Evolutionary conservation across 2,888 invertebrate species (phyloP).

Genomic region (Calephelis perditalis): DNA sequence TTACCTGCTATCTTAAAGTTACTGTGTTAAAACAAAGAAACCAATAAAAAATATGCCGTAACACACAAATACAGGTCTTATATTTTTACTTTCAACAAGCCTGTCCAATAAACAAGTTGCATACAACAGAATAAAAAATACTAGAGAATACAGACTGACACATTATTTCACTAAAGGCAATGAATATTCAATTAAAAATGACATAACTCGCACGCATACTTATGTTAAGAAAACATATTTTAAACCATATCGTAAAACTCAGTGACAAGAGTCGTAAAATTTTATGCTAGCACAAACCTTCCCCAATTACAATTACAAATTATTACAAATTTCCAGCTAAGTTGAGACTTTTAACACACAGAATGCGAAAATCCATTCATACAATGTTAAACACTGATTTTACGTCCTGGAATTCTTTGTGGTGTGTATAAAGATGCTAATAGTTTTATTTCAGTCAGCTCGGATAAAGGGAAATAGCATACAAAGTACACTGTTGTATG

Average conservation of each 20-base stretch:
- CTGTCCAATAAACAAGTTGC: no score
- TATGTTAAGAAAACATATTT: conserved; percentile 47
- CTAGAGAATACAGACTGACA: no score
- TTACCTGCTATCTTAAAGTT: no score
- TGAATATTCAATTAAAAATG: conserved; percentile 5
- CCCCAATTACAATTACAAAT: conserved; percentile 76
- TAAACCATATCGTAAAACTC: conserved; percentile 67
- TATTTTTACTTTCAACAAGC: no score
- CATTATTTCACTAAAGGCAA: background rate
- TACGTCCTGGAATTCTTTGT: conserved; percentile 33
- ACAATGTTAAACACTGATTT: conserved; percentile 45
- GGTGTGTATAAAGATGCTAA: conserved; percentile 32
- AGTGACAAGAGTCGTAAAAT: conserved; percentile 69
- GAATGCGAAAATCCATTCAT: conserved; percentile 45
- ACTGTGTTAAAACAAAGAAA: no score
- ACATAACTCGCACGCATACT: background rate
- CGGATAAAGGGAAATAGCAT: conserved; percentile 21
- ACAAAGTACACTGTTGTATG: conserved; percentile 14
- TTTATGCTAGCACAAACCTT: conserved; percentile 55
- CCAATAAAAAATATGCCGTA: no score
- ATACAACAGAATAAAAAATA: no score
- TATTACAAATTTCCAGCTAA: conserved; percentile 63
- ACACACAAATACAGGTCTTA: no score
- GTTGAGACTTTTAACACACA: conserved; percentile 44
- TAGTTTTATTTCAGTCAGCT: conserved; percentile 32